Percentiles rank a stretch among this genome's conserved stretches.
Evolutionary conservation across 2,797 vertebrate genomes (phyloP).

Genomic region (Cirrhinus molitorella): DNA sequence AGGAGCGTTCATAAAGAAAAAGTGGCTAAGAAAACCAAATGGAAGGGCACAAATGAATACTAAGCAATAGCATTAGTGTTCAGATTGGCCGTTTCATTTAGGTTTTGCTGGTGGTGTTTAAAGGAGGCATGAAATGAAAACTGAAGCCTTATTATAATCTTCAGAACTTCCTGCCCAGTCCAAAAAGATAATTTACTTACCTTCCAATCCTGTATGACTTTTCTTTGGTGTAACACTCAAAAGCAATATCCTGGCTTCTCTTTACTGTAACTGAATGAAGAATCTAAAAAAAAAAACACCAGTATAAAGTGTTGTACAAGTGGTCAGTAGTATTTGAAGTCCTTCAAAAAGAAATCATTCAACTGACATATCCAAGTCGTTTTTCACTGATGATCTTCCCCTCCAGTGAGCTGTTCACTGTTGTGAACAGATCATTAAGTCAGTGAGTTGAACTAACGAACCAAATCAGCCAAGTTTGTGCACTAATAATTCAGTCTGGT

Average conservation of each 20-base stretch:
- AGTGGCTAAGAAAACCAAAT: neutral
- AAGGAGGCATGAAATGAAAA: neutral
- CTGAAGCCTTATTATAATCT: neutral
- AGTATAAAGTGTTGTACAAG: neutral
- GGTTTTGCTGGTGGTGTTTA: neutral
- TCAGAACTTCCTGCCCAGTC: neutral
- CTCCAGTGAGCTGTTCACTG: neutral
- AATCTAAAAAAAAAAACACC: neutral
- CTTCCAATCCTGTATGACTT: too few relatives aligned
- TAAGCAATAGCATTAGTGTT: constrained; percentile 2
- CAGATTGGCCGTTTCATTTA: neutral
- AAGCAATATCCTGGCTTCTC: neutral
- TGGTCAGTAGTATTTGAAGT: neutral
- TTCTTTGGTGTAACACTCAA: neutral
- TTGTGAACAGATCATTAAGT: neutral
- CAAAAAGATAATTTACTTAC: neutral
- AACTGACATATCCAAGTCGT: neutral
- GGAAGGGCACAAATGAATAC: constrained; percentile 1
- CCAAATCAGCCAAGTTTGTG: neutral
- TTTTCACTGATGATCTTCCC: neutral
- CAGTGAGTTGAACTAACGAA: neutral
- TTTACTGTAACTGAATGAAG: neutral
- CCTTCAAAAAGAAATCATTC: neutral
- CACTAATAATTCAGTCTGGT: neutral
- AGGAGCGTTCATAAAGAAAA: constrained; percentile 17